These are phyloP conservation scores for Brachyistius frenatus DNA, from an alignment of 2,113 vertebrate species.

Conservation along the genomic window DNA sequence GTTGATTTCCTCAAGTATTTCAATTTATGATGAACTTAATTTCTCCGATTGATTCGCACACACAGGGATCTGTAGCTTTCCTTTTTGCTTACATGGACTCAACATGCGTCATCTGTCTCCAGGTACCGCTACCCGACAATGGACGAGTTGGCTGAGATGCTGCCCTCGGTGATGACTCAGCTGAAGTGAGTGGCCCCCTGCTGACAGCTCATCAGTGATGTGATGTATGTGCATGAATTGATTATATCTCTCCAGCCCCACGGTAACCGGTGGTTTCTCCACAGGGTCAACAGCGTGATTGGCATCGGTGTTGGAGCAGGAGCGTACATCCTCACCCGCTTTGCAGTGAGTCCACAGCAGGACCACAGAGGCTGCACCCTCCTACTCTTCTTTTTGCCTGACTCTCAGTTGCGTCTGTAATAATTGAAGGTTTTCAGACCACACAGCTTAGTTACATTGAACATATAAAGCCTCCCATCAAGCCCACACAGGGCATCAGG, in stretches of 20 bases:
- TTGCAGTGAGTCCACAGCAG: slow-evolving; percentile 79
- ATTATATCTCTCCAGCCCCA: neutral
- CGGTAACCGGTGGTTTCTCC: slow-evolving; percentile 30
- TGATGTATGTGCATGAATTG: slow-evolving; percentile 6
- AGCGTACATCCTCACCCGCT: slow-evolving; percentile 82
- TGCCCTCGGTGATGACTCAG: slow-evolving; percentile 92
- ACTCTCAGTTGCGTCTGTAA: slow-evolving; percentile 20
- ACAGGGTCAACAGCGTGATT: slow-evolving; percentile 83
- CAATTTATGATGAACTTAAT: neutral
- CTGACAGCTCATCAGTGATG: slow-evolving; percentile 15
- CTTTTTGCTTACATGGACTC: neutral
- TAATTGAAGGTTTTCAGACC: slow-evolving; percentile 38
- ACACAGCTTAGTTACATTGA: slow-evolving; percentile 28
- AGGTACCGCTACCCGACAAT: slow-evolving; percentile 96
- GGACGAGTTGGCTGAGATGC: slow-evolving; percentile 96
- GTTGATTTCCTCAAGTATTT: slow-evolving; percentile 7
- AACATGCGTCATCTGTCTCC: slow-evolving; percentile 21
- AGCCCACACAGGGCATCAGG: slow-evolving; percentile 48
- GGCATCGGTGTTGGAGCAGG: slow-evolving; percentile 85
- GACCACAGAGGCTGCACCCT: neutral
- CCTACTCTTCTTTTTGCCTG: neutral
- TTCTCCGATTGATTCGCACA: slow-evolving; percentile 3
- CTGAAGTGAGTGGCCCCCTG: slow-evolving; percentile 86
- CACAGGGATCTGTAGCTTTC: neutral
- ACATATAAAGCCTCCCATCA: slow-evolving; percentile 31